A percentile compares a stretch with the other conserved stretches of the same genome.
Conservation (phyloP, 2,113 vertebrate species). For the Lontra canadensis region DNA sequence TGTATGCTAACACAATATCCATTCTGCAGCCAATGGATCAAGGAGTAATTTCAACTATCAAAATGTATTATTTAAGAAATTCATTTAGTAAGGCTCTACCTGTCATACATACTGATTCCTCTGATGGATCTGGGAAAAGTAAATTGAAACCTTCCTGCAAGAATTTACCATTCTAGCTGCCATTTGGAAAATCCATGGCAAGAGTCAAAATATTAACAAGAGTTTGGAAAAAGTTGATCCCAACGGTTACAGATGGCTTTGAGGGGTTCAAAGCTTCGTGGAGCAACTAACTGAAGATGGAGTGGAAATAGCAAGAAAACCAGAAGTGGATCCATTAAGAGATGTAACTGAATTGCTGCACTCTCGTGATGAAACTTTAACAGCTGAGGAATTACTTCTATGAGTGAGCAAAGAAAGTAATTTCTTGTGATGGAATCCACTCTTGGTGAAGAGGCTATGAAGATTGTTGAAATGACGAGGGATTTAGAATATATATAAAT, state of each 20-base stretch:
- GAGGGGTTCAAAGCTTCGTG: background rate
- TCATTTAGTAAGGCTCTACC: background rate
- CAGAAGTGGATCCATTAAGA: background rate
- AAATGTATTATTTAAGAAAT: background rate
- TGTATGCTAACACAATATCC: background rate
- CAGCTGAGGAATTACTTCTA: background rate
- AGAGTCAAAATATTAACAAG: background rate
- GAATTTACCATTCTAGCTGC: background rate
- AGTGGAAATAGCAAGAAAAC: background rate
- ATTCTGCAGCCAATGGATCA: background rate
- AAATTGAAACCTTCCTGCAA: background rate
- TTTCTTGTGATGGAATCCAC: background rate
- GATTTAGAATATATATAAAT: background rate
- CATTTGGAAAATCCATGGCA: background rate
- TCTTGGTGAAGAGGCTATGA: background rate
- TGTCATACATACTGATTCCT: background rate
- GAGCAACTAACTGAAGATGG: background rate
- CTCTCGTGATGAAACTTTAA: background rate
- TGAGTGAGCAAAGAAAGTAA: background rate
- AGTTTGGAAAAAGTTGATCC: background rate
- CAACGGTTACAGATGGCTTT: background rate
- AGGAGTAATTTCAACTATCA: background rate
- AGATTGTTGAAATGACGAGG: background rate
- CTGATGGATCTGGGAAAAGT: background rate
- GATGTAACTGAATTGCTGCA: background rate